phyloP scores from a whole-genome alignment of 1,140 invertebrate species.

The Bemisia tabaci region DNA sequence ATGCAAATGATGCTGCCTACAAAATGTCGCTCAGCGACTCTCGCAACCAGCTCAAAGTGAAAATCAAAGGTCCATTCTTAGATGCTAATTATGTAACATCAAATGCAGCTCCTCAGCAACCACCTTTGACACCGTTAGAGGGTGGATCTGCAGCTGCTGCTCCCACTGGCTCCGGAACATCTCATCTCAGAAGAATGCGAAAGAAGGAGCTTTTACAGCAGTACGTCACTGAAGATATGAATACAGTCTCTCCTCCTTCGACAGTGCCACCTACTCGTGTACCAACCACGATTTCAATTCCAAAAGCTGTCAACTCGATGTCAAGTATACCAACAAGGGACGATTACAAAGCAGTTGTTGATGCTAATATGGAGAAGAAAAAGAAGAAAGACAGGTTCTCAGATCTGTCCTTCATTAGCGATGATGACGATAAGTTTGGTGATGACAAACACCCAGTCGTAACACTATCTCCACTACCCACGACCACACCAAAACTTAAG shows the following conservation, averaged over 20 bases:
- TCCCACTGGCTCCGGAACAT: conserved; percentile 40
- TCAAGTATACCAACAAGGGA: conserved; percentile 67
- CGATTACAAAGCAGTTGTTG: conserved; percentile 54
- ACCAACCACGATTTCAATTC: conserved; percentile 63
- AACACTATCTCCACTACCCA: conserved; percentile 19
- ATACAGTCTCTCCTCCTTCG: conserved; percentile 46
- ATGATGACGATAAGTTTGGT: conserved; percentile 15
- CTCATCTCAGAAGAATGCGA: conserved; percentile 66
- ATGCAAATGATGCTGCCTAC: conserved; percentile 32
- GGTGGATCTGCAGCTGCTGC: conserved; percentile 27
- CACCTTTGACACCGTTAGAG: conserved; percentile 31
- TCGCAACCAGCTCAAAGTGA: conserved; percentile 72
- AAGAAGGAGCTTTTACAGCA: conserved; percentile 75
- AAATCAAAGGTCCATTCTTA: conserved; percentile 76
- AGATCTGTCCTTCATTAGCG: conserved; percentile 13
- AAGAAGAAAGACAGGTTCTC: conserved; percentile 43
- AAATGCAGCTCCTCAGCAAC: conserved; percentile 36
- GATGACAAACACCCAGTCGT: background rate
- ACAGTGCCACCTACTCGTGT: conserved; percentile 45
- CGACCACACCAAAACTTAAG: conserved; percentile 55
- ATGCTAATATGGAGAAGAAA: conserved; percentile 50
- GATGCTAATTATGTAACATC: conserved; percentile 52
- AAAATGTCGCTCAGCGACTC: conserved; percentile 42
- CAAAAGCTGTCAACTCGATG: conserved; percentile 75
- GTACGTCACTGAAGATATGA: conserved; percentile 76